Evolutionary conservation across 2,888 invertebrate species (phyloP).

Genomic region (Ophraella communa): DNA sequence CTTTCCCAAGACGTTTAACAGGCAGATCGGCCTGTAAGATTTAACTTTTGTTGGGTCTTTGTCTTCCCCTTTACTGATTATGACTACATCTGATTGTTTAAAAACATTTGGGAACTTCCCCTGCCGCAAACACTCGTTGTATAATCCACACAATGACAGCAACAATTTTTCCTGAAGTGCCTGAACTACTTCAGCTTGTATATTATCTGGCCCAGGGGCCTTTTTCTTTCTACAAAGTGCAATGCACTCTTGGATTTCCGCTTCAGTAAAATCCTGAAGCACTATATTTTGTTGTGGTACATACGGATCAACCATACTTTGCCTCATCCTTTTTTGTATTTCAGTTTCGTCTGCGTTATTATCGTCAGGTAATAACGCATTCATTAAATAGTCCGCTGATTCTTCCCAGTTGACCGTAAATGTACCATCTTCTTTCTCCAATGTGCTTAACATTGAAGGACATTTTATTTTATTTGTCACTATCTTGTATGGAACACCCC

Average conservation of each 20-base stretch:
- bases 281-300: too few species aligned
- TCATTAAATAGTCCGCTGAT: not conserved
- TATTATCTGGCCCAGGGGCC: conserved; percentile 17
- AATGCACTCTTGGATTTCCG: not conserved
- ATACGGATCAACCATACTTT: too few species aligned
- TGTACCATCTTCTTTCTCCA: conserved; percentile 7
- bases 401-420: conserved; percentile 10
- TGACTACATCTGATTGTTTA: conserved; percentile 6
- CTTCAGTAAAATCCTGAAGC: not conserved
- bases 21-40: too few species aligned
- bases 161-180: not conserved
- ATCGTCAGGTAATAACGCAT: not conserved
- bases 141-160: not conserved
- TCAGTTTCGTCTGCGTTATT: not conserved
- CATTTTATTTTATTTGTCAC: too few species aligned
- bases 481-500: too few species aligned
- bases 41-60: conserved; percentile 5
- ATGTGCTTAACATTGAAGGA: not conserved
- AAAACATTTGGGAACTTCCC: conserved; percentile 1
- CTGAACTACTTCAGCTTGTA: conserved; percentile 7
- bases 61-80: conserved; percentile 3
- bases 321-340: not conserved
- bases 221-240: not conserved
- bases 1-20: too few species aligned
- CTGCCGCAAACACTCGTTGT: conserved; percentile 8